Evolutionary conservation across 2,888 invertebrate species (phyloP).

Genomic region (Ditylenchus weischeri): DNA sequence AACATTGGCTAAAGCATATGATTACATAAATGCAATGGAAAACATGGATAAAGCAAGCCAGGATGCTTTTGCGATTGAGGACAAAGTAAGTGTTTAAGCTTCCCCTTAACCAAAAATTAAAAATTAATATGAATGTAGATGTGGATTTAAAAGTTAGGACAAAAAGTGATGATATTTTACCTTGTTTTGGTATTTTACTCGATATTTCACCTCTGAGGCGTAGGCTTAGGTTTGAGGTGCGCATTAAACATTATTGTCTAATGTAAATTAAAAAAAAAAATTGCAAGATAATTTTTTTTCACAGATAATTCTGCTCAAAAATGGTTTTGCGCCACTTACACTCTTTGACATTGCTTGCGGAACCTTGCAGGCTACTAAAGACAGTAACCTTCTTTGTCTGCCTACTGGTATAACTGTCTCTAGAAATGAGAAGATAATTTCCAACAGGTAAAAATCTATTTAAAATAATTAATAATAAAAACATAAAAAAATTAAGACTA

Average conservation of each 20-base stretch:
- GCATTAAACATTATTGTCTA: no score
- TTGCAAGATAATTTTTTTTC: background rate
- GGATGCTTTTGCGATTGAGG: conserved; percentile 18
- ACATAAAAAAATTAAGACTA: conserved; percentile 8
- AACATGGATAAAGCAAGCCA: background rate
- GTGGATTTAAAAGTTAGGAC: no score
- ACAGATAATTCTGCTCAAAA: conserved; percentile 40
- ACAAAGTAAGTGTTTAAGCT: conserved; percentile 15
- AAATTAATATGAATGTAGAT: no score
- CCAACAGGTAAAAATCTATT: conserved; percentile 16
- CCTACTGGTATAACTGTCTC: conserved; percentile 41
- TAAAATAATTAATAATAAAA: background rate
- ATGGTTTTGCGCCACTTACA: conserved; percentile 43
- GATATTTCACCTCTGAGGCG: no score
- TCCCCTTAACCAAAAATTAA: no score
- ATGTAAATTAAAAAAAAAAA: background rate
- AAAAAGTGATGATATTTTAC: no score
- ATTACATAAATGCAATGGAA: conserved; percentile 2
- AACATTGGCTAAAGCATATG: conserved; percentile 35
- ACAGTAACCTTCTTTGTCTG: conserved; percentile 35
- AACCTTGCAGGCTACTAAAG: conserved; percentile 30
- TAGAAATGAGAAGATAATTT: conserved; percentile 30
- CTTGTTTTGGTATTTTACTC: no score
- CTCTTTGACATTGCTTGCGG: conserved; percentile 44
- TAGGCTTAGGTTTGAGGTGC: no score